A percentile compares a stretch with the other conserved stretches of the same genome.
These are phyloP conservation scores for Lagocephalus sceleratus DNA, from an alignment of 2,797 vertebrate genomes.

Conservation along the genomic window DNA sequence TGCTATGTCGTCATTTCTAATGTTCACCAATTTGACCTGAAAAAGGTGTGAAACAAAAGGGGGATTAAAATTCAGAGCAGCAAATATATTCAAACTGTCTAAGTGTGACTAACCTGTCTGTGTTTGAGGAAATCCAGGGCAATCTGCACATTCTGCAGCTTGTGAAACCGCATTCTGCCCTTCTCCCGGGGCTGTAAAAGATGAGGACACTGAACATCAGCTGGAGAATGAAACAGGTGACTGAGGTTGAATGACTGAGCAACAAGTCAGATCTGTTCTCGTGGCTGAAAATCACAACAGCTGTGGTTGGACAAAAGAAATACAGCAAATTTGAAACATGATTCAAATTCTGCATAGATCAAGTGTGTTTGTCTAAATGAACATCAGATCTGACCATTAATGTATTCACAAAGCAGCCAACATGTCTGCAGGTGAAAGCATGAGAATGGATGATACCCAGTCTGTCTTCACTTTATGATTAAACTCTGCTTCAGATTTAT, in stretches of 20 bases:
- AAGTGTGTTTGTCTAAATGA: slow-evolving; percentile 19
- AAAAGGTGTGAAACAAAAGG: background rate
- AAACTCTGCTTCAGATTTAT: background rate
- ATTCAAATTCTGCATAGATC: slow-evolving; percentile 44
- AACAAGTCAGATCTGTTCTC: slow-evolving; percentile 16
- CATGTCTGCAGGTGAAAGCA: slow-evolving; percentile 50
- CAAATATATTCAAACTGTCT: background rate
- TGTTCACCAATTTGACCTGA: slow-evolving; percentile 95
- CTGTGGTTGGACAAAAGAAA: slow-evolving; percentile 30
- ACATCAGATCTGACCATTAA: slow-evolving; percentile 14
- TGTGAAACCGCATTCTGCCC: slow-evolving; percentile 96
- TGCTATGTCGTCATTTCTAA: slow-evolving; percentile 94
- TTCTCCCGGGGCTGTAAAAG: slow-evolving; percentile 81
- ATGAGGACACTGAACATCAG: slow-evolving; percentile 20
- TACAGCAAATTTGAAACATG: slow-evolving; percentile 48
- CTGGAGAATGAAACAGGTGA: background rate
- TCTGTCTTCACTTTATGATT: background rate
- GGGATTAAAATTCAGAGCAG: background rate
- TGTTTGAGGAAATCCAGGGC: slow-evolving; percentile 95
- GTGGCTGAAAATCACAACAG: slow-evolving; percentile 14
- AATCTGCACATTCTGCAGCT: slow-evolving; percentile 96
- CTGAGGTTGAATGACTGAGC: slow-evolving; percentile 31
- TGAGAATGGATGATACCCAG: slow-evolving; percentile 42
- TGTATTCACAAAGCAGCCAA: slow-evolving; percentile 41
- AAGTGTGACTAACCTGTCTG: slow-evolving; percentile 80